A percentile compares a stretch with the other conserved stretches of the same genome.
These are phyloP conservation scores for Orchesellides sinensis DNA, from an alignment of 2,888 invertebrate genomes.

Conservation along the genomic window DNA sequence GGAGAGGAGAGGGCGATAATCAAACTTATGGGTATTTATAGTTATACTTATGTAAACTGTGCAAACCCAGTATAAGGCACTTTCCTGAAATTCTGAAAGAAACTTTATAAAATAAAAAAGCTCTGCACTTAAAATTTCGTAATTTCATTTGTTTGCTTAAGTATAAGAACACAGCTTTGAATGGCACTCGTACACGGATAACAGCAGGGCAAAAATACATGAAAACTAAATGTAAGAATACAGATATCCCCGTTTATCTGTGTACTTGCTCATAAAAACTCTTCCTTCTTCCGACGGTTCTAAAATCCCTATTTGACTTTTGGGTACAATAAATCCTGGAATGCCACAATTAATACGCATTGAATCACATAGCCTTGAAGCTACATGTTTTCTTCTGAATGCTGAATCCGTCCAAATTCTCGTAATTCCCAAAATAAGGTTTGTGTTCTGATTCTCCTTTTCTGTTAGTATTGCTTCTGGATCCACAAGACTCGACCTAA, in stretches of 20 bases:
- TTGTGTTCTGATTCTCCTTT: not conserved
- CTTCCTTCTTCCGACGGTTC: constrained; percentile 72
- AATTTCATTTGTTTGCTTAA: too few species aligned
- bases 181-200: too few species aligned
- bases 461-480: not conserved
- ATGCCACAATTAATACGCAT: constrained; percentile 64
- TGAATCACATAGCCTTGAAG: constrained; percentile 66
- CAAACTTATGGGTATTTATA: too few species aligned
- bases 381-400: constrained; percentile 68
- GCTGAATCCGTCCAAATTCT: constrained; percentile 71
- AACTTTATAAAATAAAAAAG: too few species aligned
- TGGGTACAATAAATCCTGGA: constrained; percentile 65
- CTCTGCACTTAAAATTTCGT: too few species aligned
- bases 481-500: not conserved
- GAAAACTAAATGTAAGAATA: too few species aligned
- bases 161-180: too few species aligned
- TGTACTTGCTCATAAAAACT: constrained; percentile 67
- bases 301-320: constrained; percentile 70
- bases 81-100: too few species aligned
- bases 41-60: too few species aligned
- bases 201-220: too few species aligned
- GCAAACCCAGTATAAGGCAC: too few species aligned
- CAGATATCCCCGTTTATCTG: constrained; percentile 45
- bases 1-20: too few species aligned
- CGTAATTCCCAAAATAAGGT: constrained; percentile 64